Conservation (phyloP, 2,113 vertebrate genomes). For the Setophaga coronata region DNA sequence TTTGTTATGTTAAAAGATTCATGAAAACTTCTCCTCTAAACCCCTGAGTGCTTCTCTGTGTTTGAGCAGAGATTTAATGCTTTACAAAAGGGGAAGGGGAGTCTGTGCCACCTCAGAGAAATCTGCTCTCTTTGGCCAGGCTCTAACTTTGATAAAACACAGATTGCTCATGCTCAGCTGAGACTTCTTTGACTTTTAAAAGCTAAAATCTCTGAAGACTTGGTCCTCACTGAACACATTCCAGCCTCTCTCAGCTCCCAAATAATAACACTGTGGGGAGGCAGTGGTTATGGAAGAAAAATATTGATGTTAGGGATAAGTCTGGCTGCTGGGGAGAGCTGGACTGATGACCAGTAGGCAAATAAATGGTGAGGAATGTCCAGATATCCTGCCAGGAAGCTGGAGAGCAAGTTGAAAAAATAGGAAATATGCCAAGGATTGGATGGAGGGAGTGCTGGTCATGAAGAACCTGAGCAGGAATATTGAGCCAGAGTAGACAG, state of each 20-base stretch:
- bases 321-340: neutral
- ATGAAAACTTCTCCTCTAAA: neutral
- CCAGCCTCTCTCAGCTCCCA: neutral
- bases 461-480: neutral
- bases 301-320: neutral
- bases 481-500: neutral
- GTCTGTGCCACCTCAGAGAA: neutral
- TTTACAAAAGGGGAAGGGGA: neutral
- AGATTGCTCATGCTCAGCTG: neutral
- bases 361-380: neutral
- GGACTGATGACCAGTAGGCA: neutral
- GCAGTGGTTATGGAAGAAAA: neutral
- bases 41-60: neutral
- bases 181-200: neutral
- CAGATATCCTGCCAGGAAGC: neutral
- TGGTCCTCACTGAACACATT: neutral
- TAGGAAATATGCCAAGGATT: neutral
- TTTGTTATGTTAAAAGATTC: neutral
- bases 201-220: neutral
- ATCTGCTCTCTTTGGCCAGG: neutral
- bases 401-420: neutral
- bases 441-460: neutral
- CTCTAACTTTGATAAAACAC: neutral
- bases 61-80: neutral
- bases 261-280: neutral